These are phyloP conservation scores for Fragum sueziense DNA, from an alignment of 2,888 invertebrate genomes.

Conservation along the genomic window DNA sequence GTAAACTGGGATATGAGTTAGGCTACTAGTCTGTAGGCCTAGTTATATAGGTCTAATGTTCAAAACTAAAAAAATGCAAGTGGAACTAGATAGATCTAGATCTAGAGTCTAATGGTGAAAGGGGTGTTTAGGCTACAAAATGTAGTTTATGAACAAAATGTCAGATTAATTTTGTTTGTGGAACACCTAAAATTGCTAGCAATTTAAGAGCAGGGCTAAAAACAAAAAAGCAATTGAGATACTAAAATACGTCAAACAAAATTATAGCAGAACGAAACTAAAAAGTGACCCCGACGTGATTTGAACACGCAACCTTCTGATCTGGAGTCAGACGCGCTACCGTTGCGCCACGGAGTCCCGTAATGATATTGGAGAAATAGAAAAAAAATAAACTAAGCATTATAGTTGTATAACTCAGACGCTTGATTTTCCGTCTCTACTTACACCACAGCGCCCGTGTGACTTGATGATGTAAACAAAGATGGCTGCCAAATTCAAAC, in stretches of 20 bases:
- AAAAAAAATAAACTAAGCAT: too few species aligned
- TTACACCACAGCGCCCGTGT: not conserved
- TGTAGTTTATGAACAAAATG: not conserved
- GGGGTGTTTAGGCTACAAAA: not conserved
- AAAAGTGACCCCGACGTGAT: constrained; percentile 17
- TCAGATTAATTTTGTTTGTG: not conserved
- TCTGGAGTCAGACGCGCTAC: constrained; percentile 27
- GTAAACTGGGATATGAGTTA: too few species aligned
- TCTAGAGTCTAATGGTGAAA: too few species aligned
- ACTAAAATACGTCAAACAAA: not conserved
- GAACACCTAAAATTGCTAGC: not conserved
- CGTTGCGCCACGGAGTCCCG: constrained; percentile 17
- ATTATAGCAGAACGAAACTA: not conserved
- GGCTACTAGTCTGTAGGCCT: too few species aligned
- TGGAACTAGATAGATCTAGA: too few species aligned
- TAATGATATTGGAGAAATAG: not conserved
- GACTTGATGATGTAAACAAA: constrained; percentile 35
- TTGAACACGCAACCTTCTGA: constrained; percentile 27
- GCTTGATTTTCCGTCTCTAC: not conserved
- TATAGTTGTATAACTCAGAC: not conserved
- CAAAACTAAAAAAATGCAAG: too few species aligned
- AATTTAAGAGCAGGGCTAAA: not conserved
- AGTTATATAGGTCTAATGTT: too few species aligned
- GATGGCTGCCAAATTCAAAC: constrained; percentile 59
- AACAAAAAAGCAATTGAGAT: not conserved